phyloP scores from a whole-genome alignment of 92 coral and sea anemone genomes.

The Bergia puertoricense region DNA sequence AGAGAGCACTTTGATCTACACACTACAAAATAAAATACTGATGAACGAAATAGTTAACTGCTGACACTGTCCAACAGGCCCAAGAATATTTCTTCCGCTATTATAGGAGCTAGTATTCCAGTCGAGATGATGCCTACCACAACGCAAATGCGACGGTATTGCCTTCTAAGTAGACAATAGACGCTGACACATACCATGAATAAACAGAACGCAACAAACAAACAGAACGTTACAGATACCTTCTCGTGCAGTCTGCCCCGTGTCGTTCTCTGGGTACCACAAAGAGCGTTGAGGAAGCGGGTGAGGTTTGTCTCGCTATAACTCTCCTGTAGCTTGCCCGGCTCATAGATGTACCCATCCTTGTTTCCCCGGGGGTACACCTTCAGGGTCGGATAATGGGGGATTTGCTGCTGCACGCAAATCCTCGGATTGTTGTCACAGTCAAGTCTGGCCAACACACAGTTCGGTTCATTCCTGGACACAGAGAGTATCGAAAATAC shows the following conservation, averaged over 20 bases:
- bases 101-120: neutral
- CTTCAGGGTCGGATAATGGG: conserved; percentile 89
- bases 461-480: conserved; percentile 84
- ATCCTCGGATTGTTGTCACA: conserved; percentile 74
- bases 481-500: neutral
- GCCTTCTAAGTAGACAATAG: conserved; percentile 9
- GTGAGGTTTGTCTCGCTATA: conserved; percentile 89
- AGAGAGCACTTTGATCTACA: too few species aligned
- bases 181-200: neutral
- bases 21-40: neutral
- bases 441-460: conserved; percentile 80
- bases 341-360: conserved; percentile 89
- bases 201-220: conserved; percentile 1
- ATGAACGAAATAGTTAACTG: neutral
- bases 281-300: conserved; percentile 83
- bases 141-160: neutral
- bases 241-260: conserved; percentile 80
- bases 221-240: conserved; percentile 51
- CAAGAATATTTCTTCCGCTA: conserved; percentile 13
- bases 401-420: conserved; percentile 75
- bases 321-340: conserved; percentile 85
- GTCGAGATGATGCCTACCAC: neutral
- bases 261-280: conserved; percentile 82
- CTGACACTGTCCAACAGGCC: neutral
- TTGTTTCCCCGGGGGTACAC: conserved; percentile 87